Conservation (phyloP, 1,140 invertebrate genomes). For the Cotesia vestalis region DNA sequence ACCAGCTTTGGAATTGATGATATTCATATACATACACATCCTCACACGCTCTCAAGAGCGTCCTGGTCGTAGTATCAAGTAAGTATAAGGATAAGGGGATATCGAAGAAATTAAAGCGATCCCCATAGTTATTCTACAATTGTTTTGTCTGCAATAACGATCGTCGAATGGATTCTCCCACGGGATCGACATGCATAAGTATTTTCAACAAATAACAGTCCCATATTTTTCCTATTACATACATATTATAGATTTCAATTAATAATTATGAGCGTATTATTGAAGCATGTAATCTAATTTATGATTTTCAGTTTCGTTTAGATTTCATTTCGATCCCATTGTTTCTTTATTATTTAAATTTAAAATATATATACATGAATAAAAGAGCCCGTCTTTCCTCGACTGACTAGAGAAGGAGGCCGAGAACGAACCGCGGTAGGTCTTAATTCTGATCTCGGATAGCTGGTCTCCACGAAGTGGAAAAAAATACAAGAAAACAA, state of each 20-base stretch:
- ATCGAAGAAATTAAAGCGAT: slow-evolving; percentile 32
- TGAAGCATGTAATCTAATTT: no score
- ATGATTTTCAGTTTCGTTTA: no score
- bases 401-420: background rate
- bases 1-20: background rate
- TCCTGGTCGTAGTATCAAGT: slow-evolving; percentile 3
- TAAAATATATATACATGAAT: no score
- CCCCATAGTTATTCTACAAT: slow-evolving; percentile 26
- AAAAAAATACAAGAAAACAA: slow-evolving; percentile 8
- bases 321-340: no score
- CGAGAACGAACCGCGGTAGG: slow-evolving; percentile 24
- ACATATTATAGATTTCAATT: slow-evolving; percentile 1
- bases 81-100: slow-evolving; percentile 2
- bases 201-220: background rate
- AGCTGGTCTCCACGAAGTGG: slow-evolving; percentile 5
- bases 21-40: background rate
- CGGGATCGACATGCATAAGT: background rate
- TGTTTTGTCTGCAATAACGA: slow-evolving; percentile 12
- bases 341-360: no score
- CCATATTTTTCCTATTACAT: background rate
- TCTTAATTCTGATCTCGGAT: slow-evolving; percentile 25
- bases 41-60: background rate
- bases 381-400: no score
- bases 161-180: slow-evolving; percentile 19
- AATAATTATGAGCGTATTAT: background rate